Evolutionary conservation across 2,113 vertebrate genomes (phyloP), one percentile per base, ranked within the genome.

Genomic region (Hypomesus transpacificus): DNA sequence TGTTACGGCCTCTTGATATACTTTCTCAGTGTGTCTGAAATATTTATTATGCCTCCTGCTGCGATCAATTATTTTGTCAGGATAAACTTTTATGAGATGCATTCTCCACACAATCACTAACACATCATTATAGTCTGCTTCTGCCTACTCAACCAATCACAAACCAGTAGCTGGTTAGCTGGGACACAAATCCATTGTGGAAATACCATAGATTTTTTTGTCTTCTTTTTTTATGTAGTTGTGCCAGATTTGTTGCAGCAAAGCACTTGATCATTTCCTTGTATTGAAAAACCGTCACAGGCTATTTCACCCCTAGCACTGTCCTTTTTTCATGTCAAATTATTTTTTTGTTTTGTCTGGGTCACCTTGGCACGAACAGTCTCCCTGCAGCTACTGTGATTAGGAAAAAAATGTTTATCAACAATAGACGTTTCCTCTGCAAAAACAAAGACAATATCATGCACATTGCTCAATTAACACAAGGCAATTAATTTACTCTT

Each of bases 401-500:
- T 90, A 91, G 90, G 84, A 86, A 83, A 88, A 13, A 1, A 46
- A 9, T n/a, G 0, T 90, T 91, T 89, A 89, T 89, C 87, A 85
- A 85, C 91, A 82, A 91, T 91, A 80, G 84, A 82, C 62, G 88
- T 90, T 85, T 85, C 82, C 80, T 78, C 73, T 83, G 81, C 80
- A 83, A 82, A 90, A 88, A 76, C 75, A 74, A 87, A 87, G 75
- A 82, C 82, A 22, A 77, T 75, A 76, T 83, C 61, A 39, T 70
- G 83, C 77, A 90, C 85, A 84, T 75, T 71, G 86, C 79, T 71
- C 80, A 77, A 64, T 88, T 89, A 91, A 87, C 68, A 51, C 75
- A 64, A 88, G 75, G 85, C 89, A 89, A 89, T 91, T 94, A 89
- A 90, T 92, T 93, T 91, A 89, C 89, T 89, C 80, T 82, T 77